A percentile compares a stretch with the other conserved stretches of the same genome.
These are phyloP conservation scores for Nerophis lumbriciformis DNA, from an alignment of 2,113 vertebrate genomes.

Conservation along the genomic window DNA sequence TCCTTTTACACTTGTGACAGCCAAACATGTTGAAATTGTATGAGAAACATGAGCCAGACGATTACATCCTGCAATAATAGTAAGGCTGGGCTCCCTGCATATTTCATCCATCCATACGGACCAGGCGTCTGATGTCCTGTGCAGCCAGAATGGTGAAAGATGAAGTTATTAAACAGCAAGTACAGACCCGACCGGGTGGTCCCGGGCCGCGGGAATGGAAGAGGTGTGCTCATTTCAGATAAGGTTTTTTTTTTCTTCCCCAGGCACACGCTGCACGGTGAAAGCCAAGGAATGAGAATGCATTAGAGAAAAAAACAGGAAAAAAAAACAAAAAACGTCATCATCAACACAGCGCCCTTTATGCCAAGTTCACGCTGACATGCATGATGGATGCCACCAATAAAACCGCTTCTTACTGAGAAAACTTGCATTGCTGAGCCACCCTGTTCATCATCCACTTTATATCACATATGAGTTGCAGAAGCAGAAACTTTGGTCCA, in stretches of 20 bases:
- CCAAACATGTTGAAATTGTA: too few species aligned
- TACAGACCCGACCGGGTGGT: constrained; percentile 47
- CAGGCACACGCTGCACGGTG: constrained; percentile 12
- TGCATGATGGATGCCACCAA: constrained; percentile 18
- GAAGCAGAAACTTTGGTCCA: constrained; percentile 26
- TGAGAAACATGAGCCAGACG: too few species aligned
- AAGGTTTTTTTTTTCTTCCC: constrained; percentile 15
- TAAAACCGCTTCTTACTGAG: constrained; percentile 8
- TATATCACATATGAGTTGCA: constrained; percentile 14
- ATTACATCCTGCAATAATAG: background rate
- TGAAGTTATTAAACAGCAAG: constrained; percentile 56
- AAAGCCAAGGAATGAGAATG: constrained; percentile 1
- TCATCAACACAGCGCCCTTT: constrained; percentile 15
- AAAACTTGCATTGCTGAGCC: constrained; percentile 6
- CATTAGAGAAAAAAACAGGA: too few species aligned
- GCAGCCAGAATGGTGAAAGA: constrained; percentile 59
- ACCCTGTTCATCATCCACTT: constrained; percentile 26
- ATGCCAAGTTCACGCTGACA: background rate
- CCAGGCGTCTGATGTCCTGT: constrained; percentile 42
- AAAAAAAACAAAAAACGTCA: constrained; percentile 9
- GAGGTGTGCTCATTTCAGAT: constrained; percentile 29
- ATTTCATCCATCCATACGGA: constrained; percentile 43
- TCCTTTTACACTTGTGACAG: too few species aligned
- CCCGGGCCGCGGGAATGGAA: constrained; percentile 13
- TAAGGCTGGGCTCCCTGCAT: constrained; percentile 25